Evolutionary conservation across 2,113 vertebrate genomes (phyloP).

Genomic region (Corythornis vintsioides): DNA sequence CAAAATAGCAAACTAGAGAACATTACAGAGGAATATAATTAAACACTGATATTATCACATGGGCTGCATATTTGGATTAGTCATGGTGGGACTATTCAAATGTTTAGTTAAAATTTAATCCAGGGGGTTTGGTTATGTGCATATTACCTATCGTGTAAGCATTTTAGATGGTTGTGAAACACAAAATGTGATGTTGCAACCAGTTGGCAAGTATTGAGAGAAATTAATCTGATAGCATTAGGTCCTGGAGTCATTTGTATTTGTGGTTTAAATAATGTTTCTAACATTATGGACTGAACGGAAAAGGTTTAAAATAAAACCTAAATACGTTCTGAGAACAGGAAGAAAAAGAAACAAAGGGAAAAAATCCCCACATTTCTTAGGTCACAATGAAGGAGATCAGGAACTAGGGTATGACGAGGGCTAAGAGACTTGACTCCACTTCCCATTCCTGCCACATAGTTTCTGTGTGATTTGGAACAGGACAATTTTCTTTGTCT

Average conservation of each 20-base stretch:
- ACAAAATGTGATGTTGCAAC: rapidly evolving
- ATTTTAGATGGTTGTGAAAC: neutral
- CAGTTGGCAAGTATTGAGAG: neutral
- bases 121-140: neutral
- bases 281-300: neutral
- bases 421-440: neutral
- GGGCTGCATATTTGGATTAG: neutral
- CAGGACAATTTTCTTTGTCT: neutral
- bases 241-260: neutral
- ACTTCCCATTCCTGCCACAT: neutral
- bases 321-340: conserved; percentile 17
- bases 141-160: neutral
- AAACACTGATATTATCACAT: neutral
- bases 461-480: neutral
- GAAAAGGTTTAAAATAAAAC: conserved; percentile 28
- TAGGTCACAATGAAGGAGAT: neutral
- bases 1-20: neutral
- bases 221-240: neutral
- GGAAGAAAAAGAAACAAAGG: conserved; percentile 54
- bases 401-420: neutral
- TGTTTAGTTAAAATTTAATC: neutral
- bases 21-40: neutral
- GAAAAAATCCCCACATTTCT: neutral
- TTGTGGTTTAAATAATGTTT: neutral
- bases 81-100: neutral